Conservation (phyloP, 2,113 vertebrate genomes). For the Mustela lutreola region DNA sequence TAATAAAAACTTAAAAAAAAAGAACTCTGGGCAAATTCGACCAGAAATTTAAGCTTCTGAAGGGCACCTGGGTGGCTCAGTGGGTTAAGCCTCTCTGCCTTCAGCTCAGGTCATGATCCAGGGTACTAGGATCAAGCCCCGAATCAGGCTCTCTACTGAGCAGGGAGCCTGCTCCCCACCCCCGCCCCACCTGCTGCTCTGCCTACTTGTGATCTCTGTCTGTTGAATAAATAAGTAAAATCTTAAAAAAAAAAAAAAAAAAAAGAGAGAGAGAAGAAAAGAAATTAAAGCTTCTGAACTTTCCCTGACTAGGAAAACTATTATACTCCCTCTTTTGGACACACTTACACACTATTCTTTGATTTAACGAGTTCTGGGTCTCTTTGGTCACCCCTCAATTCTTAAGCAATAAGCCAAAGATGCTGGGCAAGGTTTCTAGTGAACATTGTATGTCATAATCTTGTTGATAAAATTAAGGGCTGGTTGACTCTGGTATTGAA, state of each 20-base stretch:
- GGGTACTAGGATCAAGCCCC: too few species aligned
- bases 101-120: too few species aligned
- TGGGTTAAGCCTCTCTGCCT: too few species aligned
- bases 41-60: slow-evolving; percentile 52
- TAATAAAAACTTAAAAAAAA: background rate
- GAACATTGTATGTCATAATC: slow-evolving; percentile 28
- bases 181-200: too few species aligned
- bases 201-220: too few species aligned
- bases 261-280: background rate
- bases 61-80: too few species aligned
- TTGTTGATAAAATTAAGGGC: slow-evolving; percentile 51
- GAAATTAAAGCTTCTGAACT: slow-evolving; percentile 52
- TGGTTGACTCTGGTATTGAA: background rate
- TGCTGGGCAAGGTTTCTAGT: background rate
- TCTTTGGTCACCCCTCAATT: background rate
- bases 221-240: too few species aligned
- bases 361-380: background rate
- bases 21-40: background rate
- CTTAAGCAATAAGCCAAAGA: slow-evolving; percentile 37
- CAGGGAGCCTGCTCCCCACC: too few species aligned
- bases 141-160: too few species aligned
- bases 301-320: slow-evolving; percentile 22
- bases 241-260: background rate
- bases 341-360: slow-evolving; percentile 42
- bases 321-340: slow-evolving; percentile 58